Evolutionary conservation across 2,888 invertebrate genomes (phyloP), one percentile per base, ranked within the genome.

Genomic region (Rhorus exstirpatorius): DNA sequence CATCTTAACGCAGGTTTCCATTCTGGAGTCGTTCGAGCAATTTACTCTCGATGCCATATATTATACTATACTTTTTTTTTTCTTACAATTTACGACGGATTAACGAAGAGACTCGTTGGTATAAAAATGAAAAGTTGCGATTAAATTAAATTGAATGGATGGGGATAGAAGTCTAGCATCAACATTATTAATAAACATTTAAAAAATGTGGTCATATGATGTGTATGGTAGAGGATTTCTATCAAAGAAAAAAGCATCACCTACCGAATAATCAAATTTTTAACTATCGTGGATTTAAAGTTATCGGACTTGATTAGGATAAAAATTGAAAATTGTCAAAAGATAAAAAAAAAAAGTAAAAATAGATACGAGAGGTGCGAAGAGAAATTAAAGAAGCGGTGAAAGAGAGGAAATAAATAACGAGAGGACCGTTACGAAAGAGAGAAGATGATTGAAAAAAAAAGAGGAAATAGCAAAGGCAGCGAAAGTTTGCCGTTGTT

Each of bases 1-100:
- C 65, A 60, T 63, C 70, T 78, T 60, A 61, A 60, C 53, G 31
- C 51, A 63, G 10, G 26, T 60, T 63, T 58, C 44, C 53, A 68
- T 70, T 31, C 41, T 14, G 4, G 14, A 79, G 58, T 17, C 53
- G 51, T 74, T 51, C 68, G 14, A 41, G 68, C 60, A 49, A 53
- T 61, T 70, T 51, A 26, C 46, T 68, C 61, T 21, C 14, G 49
- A 51, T 75, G 31, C 35, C 55, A 65, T 65, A 41, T 35, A 65
- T 67, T 65, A 58, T 55, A 58, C 55, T 17, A 35, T 21, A n/a
- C 31, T 3, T 35, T 55, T 55, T 65, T 65, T 26, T 63, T 65
- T 65, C 55, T 58, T 55, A 55, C 46, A 55, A 26, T n/a, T 51
- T 14, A 65, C 6, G 35, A 44, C n/a, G 1, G 21, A 51, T n/a